Evolutionary conservation across 2,888 invertebrate genomes (phyloP), one percentile per base, ranked within the genome.

Genomic region (Halocaridina rubra): DNA sequence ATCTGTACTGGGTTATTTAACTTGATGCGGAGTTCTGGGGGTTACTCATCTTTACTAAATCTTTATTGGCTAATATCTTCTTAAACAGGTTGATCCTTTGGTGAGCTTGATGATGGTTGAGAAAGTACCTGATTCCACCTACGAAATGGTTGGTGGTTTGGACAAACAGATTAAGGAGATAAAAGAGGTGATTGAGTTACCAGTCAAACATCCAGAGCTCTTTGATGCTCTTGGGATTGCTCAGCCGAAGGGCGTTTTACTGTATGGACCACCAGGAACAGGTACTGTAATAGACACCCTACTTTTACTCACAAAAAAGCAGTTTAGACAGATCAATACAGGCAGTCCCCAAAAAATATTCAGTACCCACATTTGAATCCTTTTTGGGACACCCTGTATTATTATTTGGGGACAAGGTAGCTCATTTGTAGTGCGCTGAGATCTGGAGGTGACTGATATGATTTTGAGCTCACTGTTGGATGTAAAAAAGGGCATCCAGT

Each of bases 71-170:
- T 19, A 33, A 8, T 8, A 72, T 39, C 5, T 75, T 71, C 74
- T 61, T 24, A 84, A 77, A 8, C 89, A 93, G 93, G 98, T 99
- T 1, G 99, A 99, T 93, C 99, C 99, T 0, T 92, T 99, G 84
- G 99, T 99, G 0, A 98, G 98, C 0, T 94, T 99, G 86, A 99
- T 99, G 99, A 99, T 99, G 99, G 99, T 99, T 0, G 99, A 99
- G 91, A 99, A 99, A 91, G 99, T 99, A 1, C 99, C 99, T 0
- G 99, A 99, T 91, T 99, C 99, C 0, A 99, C 99, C 0, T 99
- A 99, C 90, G 99, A 99, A 92, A 99, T 99, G 99, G 98, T 99
- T 27, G 99, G 99, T 89, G 99, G 99, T 81, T 92, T 99, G 88
- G 99, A 99, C 91, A 99, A 99, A 91, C 99, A 99, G 92, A 99